A percentile compares a stretch with the other conserved stretches of the same genome.
Conservation (phyloP, 1,140 invertebrate genomes). For the Drosophila eugracilis region DNA sequence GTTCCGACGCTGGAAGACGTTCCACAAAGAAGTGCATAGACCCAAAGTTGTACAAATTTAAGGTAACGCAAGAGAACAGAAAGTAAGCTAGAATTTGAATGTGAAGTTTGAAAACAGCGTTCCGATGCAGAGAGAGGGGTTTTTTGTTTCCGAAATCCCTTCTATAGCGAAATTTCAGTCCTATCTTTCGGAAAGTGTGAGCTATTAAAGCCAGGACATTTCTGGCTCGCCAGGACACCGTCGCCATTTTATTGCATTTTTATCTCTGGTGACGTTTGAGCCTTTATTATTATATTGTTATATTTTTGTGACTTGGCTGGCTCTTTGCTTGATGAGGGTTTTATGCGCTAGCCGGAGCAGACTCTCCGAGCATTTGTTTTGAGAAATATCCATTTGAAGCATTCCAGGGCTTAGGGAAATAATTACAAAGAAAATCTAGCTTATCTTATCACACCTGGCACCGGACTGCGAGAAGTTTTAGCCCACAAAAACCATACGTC, state of each 20-base stretch:
- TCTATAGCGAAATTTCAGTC: constrained; percentile 25
- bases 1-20: constrained; percentile 12
- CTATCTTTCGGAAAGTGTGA: constrained; percentile 22
- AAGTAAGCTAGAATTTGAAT: background rate
- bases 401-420: constrained; percentile 21
- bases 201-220: constrained; percentile 42
- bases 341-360: constrained; percentile 31
- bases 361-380: constrained; percentile 1
- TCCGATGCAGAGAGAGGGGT: too few species aligned
- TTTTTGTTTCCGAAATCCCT: background rate
- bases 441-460: constrained; percentile 40
- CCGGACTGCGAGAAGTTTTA: constrained; percentile 12
- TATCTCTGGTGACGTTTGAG: constrained; percentile 38
- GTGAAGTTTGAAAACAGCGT: background rate
- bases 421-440: constrained; percentile 33
- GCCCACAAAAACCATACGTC: constrained; percentile 26
- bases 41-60: constrained; percentile 11
- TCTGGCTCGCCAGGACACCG: constrained; percentile 34
- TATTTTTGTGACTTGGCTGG: constrained; percentile 38
- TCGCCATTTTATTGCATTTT: constrained; percentile 65
- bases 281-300: constrained; percentile 37
- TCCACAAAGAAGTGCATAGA: constrained; percentile 4
- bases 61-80: constrained; percentile 4
- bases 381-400: constrained; percentile 12
- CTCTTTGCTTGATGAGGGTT: constrained; percentile 36